Base-by-base conservation (phyloP, 1,140 invertebrate genomes). In the Zaprionus taronus region DNA sequence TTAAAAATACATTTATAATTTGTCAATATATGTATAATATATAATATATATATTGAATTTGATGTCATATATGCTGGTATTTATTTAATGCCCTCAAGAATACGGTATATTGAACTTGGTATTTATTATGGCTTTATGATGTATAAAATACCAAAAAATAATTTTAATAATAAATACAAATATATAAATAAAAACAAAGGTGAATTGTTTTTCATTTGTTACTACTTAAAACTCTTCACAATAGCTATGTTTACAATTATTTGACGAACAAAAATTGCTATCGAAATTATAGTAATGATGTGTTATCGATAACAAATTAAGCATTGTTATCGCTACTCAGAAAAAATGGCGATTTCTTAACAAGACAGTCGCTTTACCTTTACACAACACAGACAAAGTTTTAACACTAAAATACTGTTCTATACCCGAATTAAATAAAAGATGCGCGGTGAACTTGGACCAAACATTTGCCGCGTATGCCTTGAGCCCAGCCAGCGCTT, bases 331-430 rank as follows among this genome's bases (percentile, higher is more conserved):
- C 68, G 83, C 72, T 61, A 65, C 63, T 75, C 31, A 62, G 53
- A 49, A 51, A 89, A 85, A 84, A 81, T 90, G 81, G 85, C 85
- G 78, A 74, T 74, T 80, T 80, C 66, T 74, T 83, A 53, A 73
- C 22, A 63, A 67, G 64, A 55, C 84, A 71, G 72, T 73, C 84
- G 78, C 81, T 90, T 78, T 67, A 67, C 63, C 75, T 77, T 89
- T 90, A 89, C 84, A 89, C 84, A 89, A 90, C 84, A 87, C 84
- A 77, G 77, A 81, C 69, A 89, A 57, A 80, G 80, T 85, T 72
- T 90, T 90, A 90, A 90, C 85, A 90, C 85, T 90, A 75, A 79
- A 89, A 82, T 84, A 91, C 81, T 85, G 79, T 84, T 68, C 78
- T 81, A 81, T 49, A 73, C 47, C 36, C 57, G 34, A 90, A 90